Evolutionary conservation across 2,888 invertebrate species (phyloP), one percentile per base, ranked within the genome.

Genomic region (Trisateles emortualis): DNA sequence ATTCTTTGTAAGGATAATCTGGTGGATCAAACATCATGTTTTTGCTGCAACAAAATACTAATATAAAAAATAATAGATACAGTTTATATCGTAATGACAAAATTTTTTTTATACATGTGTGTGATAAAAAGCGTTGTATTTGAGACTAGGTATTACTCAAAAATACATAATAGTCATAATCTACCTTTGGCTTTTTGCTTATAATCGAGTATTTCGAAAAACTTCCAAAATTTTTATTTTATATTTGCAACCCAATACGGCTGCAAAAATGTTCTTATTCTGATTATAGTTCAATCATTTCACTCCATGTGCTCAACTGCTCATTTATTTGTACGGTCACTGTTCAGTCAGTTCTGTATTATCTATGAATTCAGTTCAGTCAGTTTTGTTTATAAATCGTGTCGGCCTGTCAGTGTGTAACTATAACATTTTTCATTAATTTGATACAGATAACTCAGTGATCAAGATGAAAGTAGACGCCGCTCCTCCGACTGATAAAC

Each of bases 1-100:
- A 65, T 46, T 91, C 91, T 70, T 86, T 91, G 56, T 86, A 92
- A 0, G 91, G 88, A 52, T 83, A 91, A 66, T 92, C 92, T n/a
- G 90, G 88, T 51, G 91, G 90, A 76, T 92, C 91, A 61, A 90
- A 92, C 91, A 92, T 92, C 87, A 88, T 90, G 56, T 76, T 74
- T 22, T 10, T 30, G 56, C 74, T 70, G 72, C 46, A 73, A 72
- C 49, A 59, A 52, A 43, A 44, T 43, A 22, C 3, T 22, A 22
- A 3, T 22, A 22, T 2, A 22, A 5, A 5, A 22, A 3, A 22
- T 3, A 22, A 22, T 22, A 22, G 22, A 5, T 3, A 22, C 5
- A 22, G 3, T 3, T 22, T 22, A 22, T n/a, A n/a, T n/a, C n/a
- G n/a, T n/a, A n/a, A n/a, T n/a, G n/a, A n/a, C n/a, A n/a, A n/a